phyloP scores from a whole-genome alignment of 2,888 invertebrate species.

The Gryllus longicercus region DNA sequence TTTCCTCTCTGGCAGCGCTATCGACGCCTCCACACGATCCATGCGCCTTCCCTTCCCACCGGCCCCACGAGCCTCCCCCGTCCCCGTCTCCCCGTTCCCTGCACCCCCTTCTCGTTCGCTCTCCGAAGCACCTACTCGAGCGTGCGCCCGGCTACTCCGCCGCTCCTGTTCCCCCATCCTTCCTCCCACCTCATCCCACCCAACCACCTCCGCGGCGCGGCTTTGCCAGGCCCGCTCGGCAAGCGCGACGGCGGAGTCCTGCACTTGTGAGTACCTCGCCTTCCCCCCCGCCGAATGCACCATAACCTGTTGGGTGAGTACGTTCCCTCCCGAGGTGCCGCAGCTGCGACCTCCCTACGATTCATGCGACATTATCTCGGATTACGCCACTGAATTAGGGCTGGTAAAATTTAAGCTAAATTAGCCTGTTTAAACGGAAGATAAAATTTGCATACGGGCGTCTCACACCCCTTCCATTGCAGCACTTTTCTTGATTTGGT shows the following conservation, averaged over 20 bases:
- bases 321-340: neutral
- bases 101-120: too few species aligned
- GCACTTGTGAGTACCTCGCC: neutral
- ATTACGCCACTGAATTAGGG: conserved; percentile 2
- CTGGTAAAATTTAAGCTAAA: neutral
- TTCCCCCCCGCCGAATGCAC: neutral
- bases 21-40: too few species aligned
- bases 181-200: neutral
- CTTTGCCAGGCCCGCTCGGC: neutral
- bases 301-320: conserved; percentile 17
- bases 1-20: too few species aligned
- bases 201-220: neutral
- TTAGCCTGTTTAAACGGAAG: neutral
- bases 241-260: too few species aligned
- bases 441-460: neutral
- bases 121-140: too few species aligned
- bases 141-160: too few species aligned
- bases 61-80: too few species aligned
- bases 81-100: too few species aligned
- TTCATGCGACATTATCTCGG: conserved; percentile 17
- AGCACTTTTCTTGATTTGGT: neutral
- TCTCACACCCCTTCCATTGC: neutral
- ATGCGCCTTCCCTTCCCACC: too few species aligned
- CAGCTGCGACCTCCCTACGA: neutral
- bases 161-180: neutral